A percentile compares a stretch with the other conserved stretches of the same genome.
These are phyloP conservation scores for Typhlichthys subterraneus DNA, from an alignment of 2,797 vertebrate species.

Conservation along the genomic window DNA sequence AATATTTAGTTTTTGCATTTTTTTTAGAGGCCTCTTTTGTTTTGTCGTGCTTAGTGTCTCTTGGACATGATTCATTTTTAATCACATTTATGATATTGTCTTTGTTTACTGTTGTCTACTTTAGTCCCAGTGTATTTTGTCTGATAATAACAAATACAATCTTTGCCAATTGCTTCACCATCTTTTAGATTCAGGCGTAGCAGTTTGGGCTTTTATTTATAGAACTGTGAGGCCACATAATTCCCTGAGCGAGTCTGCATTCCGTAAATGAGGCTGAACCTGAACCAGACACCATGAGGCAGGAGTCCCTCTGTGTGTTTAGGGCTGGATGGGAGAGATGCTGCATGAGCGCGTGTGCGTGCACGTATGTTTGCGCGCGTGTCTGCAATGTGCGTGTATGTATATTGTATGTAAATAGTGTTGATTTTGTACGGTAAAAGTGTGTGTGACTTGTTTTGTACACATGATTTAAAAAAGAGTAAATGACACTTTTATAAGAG, in stretches of 20 bases:
- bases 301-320: constrained; percentile 40
- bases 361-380: constrained; percentile 54
- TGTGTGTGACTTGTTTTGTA: constrained; percentile 87
- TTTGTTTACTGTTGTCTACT: constrained; percentile 13
- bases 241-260: constrained; percentile 44
- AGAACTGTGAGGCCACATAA: constrained; percentile 40
- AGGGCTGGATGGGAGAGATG: constrained; percentile 51
- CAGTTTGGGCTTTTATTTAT: constrained; percentile 36
- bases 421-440: constrained; percentile 85
- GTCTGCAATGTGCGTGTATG: constrained; percentile 62
- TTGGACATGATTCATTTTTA: not conserved
- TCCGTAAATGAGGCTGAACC: constrained; percentile 27
- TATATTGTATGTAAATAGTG: constrained; percentile 79
- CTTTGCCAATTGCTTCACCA: constrained; percentile 53
- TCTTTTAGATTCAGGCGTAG: constrained; percentile 51
- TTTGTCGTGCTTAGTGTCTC: no score
- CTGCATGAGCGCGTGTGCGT: constrained; percentile 55
- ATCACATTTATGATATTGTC: constrained; percentile 22
- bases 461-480: constrained; percentile 78
- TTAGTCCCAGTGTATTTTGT: not conserved
- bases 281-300: constrained; percentile 41
- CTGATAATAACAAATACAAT: constrained; percentile 33
- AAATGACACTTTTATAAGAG: constrained; percentile 86
- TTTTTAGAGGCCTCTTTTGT: no score
- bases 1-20: no score